These are phyloP conservation scores for Coelogynopora nodosa DNA, from an alignment of 2,888 invertebrate genomes.

Conservation along the genomic window DNA sequence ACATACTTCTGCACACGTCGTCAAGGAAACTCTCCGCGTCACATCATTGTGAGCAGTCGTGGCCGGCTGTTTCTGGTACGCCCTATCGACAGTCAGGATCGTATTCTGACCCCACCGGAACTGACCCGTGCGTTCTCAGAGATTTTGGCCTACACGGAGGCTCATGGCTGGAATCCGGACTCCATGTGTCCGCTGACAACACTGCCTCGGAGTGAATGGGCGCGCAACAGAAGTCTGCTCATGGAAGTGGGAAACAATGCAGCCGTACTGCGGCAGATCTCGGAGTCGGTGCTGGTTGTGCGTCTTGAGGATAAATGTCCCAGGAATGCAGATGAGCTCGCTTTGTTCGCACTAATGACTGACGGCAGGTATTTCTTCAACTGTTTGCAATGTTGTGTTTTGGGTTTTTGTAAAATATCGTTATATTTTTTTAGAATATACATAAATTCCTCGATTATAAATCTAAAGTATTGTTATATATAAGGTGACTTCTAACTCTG, in stretches of 20 bases:
- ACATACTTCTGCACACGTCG: slow-evolving; percentile 14
- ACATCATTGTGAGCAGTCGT: neutral
- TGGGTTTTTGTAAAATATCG: neutral
- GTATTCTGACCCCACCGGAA: neutral
- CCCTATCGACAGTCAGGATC: neutral
- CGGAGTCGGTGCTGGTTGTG: neutral
- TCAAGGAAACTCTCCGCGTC: neutral
- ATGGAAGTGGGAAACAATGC: neutral
- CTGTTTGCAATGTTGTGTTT: no score
- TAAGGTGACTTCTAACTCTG: no score
- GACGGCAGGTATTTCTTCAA: neutral
- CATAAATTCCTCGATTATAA: no score
- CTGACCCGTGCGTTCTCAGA: neutral
- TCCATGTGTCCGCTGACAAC: slow-evolving; percentile 21
- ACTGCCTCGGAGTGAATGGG: slow-evolving; percentile 32
- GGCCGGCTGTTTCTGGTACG: neutral
- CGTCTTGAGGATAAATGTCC: neutral
- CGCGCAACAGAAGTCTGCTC: neutral
- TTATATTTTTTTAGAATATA: no score
- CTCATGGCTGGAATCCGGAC: neutral
- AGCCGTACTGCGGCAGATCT: neutral
- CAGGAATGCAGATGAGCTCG: neutral
- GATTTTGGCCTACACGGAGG: neutral
- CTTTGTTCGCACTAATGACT: neutral
- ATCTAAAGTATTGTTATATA: no score